Base-by-base conservation (phyloP, 2,888 invertebrate species). In the Pachycephus smyrnensis region DNA sequence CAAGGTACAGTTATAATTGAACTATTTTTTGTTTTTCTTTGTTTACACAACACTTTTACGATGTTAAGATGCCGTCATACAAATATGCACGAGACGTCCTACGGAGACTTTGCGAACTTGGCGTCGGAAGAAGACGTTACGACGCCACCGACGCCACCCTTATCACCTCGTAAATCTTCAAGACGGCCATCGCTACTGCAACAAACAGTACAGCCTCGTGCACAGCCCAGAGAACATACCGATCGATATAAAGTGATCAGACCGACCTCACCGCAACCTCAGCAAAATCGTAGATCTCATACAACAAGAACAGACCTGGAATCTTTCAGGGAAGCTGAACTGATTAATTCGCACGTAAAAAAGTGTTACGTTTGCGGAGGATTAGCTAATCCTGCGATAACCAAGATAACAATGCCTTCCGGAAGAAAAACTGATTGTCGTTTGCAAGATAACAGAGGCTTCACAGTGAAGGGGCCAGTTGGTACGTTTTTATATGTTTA, bases 361-460 rank as follows among this genome's bases (percentile, higher is more conserved):
- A 86, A 82, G 76, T 88, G 88, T 79, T 84, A 82, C 75, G 83
- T 83, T 68, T 88, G 88, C 73, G 86, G 84, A 23, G 81, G 76
- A 31, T 30, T 82, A n/a, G 71, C 31, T 31, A 55, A 55, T 55
- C 2, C 55, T 9, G 81, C 86, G n/a, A 79, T 9, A 40, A 82
- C 76, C 9, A 83, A 76, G 31, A 74, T 71, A 9, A 76, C 80
- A 12, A 68, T 75, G 11, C 80, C 80, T 23, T 80, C 80, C 9
- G 55, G 55, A 73, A 79, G 84, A n/a, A 85, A 82, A 37, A 77
- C 78, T n/a, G 73, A 73, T 30, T 86, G 82, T 77, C 83, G 85
- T 76, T 84, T 86, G 36, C 85, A 86, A 75, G 85, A 85, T 55
- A 80, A 77, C 30, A 68, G 69, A 33, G 80, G 73, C 76, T 82